Percentiles rank a stretch among this genome's conserved stretches.
Conservation (phyloP, 2,113 vertebrate species). For the Triplophysa rosa region DNA sequence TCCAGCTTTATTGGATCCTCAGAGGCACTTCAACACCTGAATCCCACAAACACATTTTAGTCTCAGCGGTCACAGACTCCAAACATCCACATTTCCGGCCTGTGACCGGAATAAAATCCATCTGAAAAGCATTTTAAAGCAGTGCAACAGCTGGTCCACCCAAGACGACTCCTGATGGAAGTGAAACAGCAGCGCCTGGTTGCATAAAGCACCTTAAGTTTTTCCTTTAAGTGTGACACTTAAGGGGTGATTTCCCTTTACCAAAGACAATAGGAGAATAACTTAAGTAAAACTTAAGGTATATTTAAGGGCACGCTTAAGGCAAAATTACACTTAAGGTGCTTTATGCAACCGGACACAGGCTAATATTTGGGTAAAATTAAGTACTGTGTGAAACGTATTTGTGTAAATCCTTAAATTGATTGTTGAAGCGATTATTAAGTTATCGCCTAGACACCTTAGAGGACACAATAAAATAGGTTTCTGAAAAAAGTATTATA, state of each 20-base stretch:
- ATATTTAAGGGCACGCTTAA: no score
- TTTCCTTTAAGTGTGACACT: no score
- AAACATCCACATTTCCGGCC: neutral
- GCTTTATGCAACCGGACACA: no score
- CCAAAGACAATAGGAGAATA: no score
- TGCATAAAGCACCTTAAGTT: no score
- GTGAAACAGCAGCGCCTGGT: no score
- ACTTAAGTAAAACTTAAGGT: no score
- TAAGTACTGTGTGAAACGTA: neutral
- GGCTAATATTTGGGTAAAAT: neutral
- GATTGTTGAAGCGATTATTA: neutral
- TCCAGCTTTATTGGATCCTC: neutral
- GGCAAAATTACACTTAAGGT: no score
- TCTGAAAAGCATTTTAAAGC: conserved; percentile 3
- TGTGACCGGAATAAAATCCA: neutral
- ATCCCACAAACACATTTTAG: neutral
- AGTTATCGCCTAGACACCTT: neutral
- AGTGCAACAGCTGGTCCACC: neutral
- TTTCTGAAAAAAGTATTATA: neutral
- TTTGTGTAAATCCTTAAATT: neutral
- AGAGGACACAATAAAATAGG: neutral
- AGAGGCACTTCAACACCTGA: neutral
- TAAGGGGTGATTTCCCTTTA: no score
- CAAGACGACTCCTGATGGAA: neutral
- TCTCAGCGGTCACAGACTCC: neutral